These are phyloP conservation scores for Arvicanthis niloticus DNA, from an alignment of 2,113 vertebrate genomes.

Conservation along the genomic window DNA sequence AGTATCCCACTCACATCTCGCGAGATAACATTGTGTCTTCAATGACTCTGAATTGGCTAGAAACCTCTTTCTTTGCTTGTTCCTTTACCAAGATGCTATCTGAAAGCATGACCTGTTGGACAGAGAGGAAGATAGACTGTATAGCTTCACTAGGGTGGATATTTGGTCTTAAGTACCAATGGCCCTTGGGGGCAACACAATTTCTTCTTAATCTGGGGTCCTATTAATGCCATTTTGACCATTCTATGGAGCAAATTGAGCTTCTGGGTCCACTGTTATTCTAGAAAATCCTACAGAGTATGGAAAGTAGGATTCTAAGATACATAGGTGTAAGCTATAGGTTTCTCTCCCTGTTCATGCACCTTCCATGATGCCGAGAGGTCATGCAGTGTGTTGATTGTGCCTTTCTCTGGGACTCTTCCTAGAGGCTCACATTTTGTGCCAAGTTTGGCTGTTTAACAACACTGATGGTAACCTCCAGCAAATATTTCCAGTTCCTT, in stretches of 20 bases:
- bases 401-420: not conserved
- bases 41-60: not conserved
- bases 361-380: not conserved
- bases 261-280: not conserved
- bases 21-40: not conserved
- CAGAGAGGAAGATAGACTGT: not conserved
- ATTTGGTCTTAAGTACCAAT: not conserved
- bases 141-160: not conserved
- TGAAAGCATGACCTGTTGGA: not conserved
- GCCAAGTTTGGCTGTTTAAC: not conserved
- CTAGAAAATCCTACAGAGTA: not conserved
- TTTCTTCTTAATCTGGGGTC: not conserved
- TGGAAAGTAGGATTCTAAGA: rapidly evolving
- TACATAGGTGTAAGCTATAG: rapidly evolving
- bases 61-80: not conserved
- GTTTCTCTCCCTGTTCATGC: not conserved
- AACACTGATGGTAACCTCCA: not conserved
- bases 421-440: not conserved
- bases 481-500: not conserved
- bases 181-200: not conserved
- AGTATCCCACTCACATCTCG: not conserved
- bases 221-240: not conserved
- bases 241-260: not conserved
- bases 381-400: not conserved
- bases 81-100: not conserved